Percentiles rank a stretch among this genome's conserved stretches.
Evolutionary conservation across 2,113 vertebrate species (phyloP).

Genomic region (Callochromis pleurospilus): DNA sequence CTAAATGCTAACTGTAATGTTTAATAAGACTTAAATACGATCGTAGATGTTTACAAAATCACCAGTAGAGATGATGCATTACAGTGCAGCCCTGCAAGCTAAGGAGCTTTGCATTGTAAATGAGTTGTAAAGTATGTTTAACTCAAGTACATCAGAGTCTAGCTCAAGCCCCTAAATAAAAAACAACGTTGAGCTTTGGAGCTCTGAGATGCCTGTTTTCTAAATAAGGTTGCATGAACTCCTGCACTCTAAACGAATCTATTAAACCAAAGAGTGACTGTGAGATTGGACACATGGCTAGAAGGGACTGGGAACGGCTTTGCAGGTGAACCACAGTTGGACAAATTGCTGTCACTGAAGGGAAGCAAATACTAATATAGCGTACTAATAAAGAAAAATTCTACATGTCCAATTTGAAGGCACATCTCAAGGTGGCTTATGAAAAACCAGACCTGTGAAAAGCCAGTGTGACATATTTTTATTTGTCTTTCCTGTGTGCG

Average conservation of each 20-base stretch:
- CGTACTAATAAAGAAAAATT: accelerated
- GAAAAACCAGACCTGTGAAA: background rate
- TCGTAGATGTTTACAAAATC: background rate
- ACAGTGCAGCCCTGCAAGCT: background rate
- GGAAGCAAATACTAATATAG: background rate
- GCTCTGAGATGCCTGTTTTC: background rate
- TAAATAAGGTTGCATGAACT: background rate
- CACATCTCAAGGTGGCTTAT: background rate
- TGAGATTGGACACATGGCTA: background rate
- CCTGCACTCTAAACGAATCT: accelerated
- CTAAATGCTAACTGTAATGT: background rate
- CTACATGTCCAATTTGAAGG: accelerated
- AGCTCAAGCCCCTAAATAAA: background rate
- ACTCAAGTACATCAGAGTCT: accelerated
- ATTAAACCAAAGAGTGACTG: background rate
- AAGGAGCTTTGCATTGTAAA: background rate
- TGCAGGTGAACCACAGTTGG: accelerated
- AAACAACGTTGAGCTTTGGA: background rate
- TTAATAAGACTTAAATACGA: background rate
- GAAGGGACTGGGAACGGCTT: background rate
- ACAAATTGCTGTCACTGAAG: accelerated
- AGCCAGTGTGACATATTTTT: background rate
- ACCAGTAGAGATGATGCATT: background rate
- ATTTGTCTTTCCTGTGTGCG: background rate
- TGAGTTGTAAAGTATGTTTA: accelerated